Conservation (phyloP, 2,888 invertebrate genomes). For the Epistrophe eligans region DNA sequence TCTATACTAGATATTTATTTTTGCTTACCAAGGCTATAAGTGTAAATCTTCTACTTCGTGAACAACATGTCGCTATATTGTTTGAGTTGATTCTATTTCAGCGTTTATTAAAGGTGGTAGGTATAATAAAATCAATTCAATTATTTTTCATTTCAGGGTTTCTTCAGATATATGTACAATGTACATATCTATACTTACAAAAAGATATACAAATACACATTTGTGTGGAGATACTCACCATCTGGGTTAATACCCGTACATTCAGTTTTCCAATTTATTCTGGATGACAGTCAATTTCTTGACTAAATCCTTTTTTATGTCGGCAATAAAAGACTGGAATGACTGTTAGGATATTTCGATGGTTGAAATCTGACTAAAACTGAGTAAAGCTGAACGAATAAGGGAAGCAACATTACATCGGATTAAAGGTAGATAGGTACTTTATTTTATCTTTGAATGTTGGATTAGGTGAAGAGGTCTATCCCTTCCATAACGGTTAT, state of each 20-base stretch:
- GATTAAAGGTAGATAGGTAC: conserved; percentile 42
- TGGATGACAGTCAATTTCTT: conserved; percentile 77
- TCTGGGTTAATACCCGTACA: conserved; percentile 58
- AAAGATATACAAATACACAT: not conserved
- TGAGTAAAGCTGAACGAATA: not conserved
- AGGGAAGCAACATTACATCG: conserved; percentile 8
- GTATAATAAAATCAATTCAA: conserved; percentile 72
- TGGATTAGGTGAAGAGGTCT: conserved; percentile 5
- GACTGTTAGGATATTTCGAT: conserved; percentile 56
- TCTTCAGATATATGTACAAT: not conserved
- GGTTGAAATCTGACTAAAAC: conserved; percentile 23
- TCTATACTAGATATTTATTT: too few species aligned
- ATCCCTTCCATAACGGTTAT: not conserved
- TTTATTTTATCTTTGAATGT: conserved; percentile 36
- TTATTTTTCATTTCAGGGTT: conserved; percentile 51
- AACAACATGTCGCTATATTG: conserved; percentile 43
- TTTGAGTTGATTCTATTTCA: conserved; percentile 64
- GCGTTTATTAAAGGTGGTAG: conserved; percentile 55
- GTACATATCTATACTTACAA: not conserved
- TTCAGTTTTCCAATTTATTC: conserved; percentile 74
- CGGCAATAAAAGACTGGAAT: conserved; percentile 76
- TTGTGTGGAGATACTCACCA: not conserved
- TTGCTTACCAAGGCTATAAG: not conserved
- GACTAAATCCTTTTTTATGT: conserved; percentile 77
- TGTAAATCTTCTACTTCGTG: conserved; percentile 45